Percentiles rank a stretch among this genome's conserved stretches.
These are phyloP conservation scores for Austrofundulus limnaeus DNA, from an alignment of 2,113 vertebrate species.

Conservation along the genomic window DNA sequence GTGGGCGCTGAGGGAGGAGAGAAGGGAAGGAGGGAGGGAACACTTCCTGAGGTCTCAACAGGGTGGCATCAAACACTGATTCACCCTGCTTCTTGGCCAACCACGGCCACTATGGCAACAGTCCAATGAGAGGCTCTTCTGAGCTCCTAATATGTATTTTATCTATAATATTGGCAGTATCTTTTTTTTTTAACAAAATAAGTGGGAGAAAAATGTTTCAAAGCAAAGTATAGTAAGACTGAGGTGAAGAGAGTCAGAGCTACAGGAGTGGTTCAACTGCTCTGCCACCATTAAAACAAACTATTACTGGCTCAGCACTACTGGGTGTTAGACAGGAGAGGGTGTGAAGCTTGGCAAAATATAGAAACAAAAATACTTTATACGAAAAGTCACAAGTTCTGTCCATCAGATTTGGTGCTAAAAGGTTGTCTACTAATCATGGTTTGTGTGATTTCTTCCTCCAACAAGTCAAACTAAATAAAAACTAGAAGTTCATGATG, in stretches of 20 bases:
- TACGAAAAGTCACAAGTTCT: slow-evolving; percentile 50
- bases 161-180: slow-evolving; percentile 67
- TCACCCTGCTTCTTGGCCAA: slow-evolving; percentile 22
- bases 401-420: slow-evolving; percentile 61
- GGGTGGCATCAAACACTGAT: slow-evolving; percentile 31
- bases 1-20: slow-evolving; percentile 36
- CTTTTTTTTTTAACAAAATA: slow-evolving; percentile 17
- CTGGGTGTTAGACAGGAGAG: slow-evolving; percentile 29
- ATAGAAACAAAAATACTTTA: slow-evolving; percentile 35
- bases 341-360: slow-evolving; percentile 65
- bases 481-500: slow-evolving; percentile 70
- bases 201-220: slow-evolving; percentile 32
- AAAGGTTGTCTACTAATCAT: slow-evolving; percentile 40
- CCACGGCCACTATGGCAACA: slow-evolving; percentile 55
- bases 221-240: slow-evolving; percentile 61
- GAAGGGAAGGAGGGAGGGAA: slow-evolving; percentile 11
- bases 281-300: slow-evolving; percentile 18
- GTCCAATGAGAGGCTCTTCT: slow-evolving; percentile 34
- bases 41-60: slow-evolving; percentile 49
- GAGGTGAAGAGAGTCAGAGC: slow-evolving; percentile 44
- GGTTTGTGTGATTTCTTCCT: slow-evolving; percentile 9
- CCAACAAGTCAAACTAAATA: slow-evolving; percentile 63
- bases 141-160: slow-evolving; percentile 16
- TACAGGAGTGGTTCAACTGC: slow-evolving; percentile 22
- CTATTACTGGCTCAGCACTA: slow-evolving; percentile 60